Base-by-base conservation (phyloP, 2,888 invertebrate species). In the Cactoblastis cactorum region DNA sequence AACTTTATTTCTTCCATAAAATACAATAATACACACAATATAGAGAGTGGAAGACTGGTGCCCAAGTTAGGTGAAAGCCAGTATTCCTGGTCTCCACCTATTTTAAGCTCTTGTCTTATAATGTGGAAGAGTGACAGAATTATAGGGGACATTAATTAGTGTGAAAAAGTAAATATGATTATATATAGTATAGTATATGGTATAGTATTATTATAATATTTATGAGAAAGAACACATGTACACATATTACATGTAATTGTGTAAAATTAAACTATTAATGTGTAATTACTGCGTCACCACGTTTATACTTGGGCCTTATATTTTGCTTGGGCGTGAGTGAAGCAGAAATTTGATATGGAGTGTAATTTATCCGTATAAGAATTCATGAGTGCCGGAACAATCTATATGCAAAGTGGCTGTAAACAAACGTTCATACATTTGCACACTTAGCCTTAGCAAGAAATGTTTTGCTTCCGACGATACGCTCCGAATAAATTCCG, bases 331-430 rank as follows among this genome's bases (percentile, higher is more conserved):
- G 43, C 43, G 43, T 43, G 43, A 49, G 32, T 41, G 33, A 41
- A 41, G 49, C 32, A 51, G 52, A 53, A 49, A 57, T 61, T 58
- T 55, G 58, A 57, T 57, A 56, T 52, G 55, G 47, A 49, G 57
- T 59, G 65, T 76, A 76, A 80, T 75, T 76, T 74, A 71, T 69
- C 58, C 66, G 63, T 77, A 77, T 79, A 79, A 78, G 67, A 76
- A 81, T 81, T 79, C 79, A 79, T 74, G 69, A 68, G 65, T 68
- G 63, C 63, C 65, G 62, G 67, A 69, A 71, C 76, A 76, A 75
- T 77, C 65, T 77, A 82, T 80, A 83, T 84, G 83, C 78, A 75
- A 83, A 82, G 64, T 71, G 77, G 71, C 63, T 65, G 74, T 72
- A 73, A 80, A 80, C 78, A 78, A 72, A 76, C 68, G 67, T 58